These are phyloP conservation scores for Bombus haemorrhoidalis DNA, from an alignment of 1,140 invertebrate genomes.

Conservation along the genomic window DNA sequence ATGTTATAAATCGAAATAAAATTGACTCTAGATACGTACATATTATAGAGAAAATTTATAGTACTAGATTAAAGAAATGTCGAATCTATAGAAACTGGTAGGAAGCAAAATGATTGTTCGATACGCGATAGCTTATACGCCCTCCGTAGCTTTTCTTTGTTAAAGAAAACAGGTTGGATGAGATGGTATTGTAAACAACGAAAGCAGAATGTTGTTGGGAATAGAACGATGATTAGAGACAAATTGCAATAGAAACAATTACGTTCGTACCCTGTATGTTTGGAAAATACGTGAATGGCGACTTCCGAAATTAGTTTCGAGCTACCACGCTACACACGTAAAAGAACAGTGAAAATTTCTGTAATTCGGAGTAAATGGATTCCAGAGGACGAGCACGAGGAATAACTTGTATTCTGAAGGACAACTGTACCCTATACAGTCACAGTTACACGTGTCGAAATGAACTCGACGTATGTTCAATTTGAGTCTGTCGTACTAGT, in stretches of 20 bases:
- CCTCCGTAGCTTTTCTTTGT: not conserved
- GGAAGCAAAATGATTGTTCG: not conserved
- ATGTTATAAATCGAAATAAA: too few relatives aligned
- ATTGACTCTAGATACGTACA: too few relatives aligned
- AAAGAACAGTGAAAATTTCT: not conserved
- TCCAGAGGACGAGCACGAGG: not conserved
- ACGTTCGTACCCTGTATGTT: not conserved
- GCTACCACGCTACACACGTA: not conserved
- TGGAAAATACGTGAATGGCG: not conserved
- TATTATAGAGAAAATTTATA: too few relatives aligned
- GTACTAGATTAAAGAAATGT: not conserved
- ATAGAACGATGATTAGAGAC: not conserved
- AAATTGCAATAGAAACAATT: not conserved
- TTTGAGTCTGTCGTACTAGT: not conserved
- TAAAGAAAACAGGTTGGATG: not conserved
- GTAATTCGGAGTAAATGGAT: not conserved
- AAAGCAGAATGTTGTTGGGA: not conserved
- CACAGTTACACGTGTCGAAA: not conserved
- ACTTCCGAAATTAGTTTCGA: conserved; percentile 26
- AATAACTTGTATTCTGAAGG: not conserved
- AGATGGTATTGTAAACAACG: not conserved
- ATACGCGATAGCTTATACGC: not conserved
- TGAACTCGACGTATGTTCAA: not conserved
- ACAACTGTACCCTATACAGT: not conserved
- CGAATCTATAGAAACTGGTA: not conserved